These are phyloP conservation scores for Dicycla oo DNA, from an alignment of 2,888 invertebrate genomes.

Conservation along the genomic window DNA sequence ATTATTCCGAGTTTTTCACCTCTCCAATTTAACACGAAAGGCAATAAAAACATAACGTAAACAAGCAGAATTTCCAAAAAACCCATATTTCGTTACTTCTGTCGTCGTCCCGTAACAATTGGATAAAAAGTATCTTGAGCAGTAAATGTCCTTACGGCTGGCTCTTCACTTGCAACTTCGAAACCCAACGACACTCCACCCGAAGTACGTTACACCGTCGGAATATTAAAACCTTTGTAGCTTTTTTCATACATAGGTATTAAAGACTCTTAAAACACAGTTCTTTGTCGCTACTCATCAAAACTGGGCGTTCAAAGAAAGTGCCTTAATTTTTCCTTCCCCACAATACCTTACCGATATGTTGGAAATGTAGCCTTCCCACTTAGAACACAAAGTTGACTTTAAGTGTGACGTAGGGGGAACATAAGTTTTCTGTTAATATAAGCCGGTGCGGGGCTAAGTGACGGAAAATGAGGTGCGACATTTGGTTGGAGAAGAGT, in stretches of 20 bases:
- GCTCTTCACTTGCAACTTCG: conserved; percentile 73
- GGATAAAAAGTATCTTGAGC: conserved; percentile 80
- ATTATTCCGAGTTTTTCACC: conserved; percentile 1
- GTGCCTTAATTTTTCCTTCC: conserved; percentile 62
- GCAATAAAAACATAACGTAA: conserved; percentile 39
- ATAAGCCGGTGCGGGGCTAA: conserved; percentile 72
- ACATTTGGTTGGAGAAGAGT: conserved; percentile 78
- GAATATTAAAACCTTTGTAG: conserved; percentile 84
- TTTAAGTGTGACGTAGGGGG: conserved; percentile 51
- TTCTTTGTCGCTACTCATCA: conserved; percentile 80
- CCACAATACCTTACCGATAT: conserved; percentile 39
- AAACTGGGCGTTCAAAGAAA: conserved; percentile 77
- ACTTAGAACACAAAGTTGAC: conserved; percentile 52
- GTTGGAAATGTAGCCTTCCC: conserved; percentile 54
- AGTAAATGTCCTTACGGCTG: conserved; percentile 73
- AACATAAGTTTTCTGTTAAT: conserved; percentile 67
- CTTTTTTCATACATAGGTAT: conserved; percentile 80
- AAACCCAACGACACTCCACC: conserved; percentile 79
- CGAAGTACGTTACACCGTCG: conserved; percentile 79
- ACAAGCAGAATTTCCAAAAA: conserved; percentile 39
- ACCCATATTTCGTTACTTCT: conserved; percentile 65
- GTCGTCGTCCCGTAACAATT: conserved; percentile 77
- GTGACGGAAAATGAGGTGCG: conserved; percentile 85
- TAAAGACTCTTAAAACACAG: conserved; percentile 79
- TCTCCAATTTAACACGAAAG: conserved; percentile 14